Percentiles rank a stretch among this genome's conserved stretches.
phyloP scores from a whole-genome alignment of 2,797 vertebrate genomes.

The Microctenopoma steveboyesi region DNA sequence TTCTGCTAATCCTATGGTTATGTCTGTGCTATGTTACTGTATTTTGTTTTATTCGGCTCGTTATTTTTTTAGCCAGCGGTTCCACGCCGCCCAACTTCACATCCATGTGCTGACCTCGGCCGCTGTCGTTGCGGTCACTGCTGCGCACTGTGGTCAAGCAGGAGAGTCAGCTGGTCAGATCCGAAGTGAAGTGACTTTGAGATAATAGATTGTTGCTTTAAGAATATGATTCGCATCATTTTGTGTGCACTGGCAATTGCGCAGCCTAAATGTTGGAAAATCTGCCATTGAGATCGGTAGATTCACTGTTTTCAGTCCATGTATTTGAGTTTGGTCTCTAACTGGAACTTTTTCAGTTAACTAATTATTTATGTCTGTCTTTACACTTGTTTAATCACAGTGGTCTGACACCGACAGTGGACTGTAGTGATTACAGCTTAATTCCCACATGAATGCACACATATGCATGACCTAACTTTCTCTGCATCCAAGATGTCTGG shows the following conservation, averaged over 20 bases:
- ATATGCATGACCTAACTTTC: conserved; percentile 13
- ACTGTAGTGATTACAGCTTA: conserved; percentile 34
- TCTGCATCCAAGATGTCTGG: conserved; percentile 12
- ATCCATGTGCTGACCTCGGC: no score
- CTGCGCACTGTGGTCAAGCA: no score
- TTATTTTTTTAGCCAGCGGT: no score
- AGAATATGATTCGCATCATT: not conserved
- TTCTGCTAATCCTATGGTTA: no score
- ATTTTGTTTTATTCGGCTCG: no score
- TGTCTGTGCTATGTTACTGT: no score
- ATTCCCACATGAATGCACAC: conserved; percentile 19
- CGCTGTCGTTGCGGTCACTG: no score
- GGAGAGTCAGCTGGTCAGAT: no score
- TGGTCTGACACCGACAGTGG: conserved; percentile 13
- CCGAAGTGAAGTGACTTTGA: not conserved
- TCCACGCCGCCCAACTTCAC: no score
- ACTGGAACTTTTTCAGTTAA: not conserved
- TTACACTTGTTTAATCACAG: conserved; percentile 5
- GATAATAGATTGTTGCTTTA: no score
- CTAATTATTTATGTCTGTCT: not conserved
- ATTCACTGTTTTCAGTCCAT: not conserved
- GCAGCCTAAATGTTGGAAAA: not conserved
- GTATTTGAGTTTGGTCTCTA: not conserved
- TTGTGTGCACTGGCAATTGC: not conserved
- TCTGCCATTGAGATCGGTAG: not conserved